Percentiles rank a stretch among this genome's conserved stretches.
These are phyloP conservation scores for Lota lota DNA, from an alignment of 2,113 vertebrate species.

Conservation along the genomic window DNA sequence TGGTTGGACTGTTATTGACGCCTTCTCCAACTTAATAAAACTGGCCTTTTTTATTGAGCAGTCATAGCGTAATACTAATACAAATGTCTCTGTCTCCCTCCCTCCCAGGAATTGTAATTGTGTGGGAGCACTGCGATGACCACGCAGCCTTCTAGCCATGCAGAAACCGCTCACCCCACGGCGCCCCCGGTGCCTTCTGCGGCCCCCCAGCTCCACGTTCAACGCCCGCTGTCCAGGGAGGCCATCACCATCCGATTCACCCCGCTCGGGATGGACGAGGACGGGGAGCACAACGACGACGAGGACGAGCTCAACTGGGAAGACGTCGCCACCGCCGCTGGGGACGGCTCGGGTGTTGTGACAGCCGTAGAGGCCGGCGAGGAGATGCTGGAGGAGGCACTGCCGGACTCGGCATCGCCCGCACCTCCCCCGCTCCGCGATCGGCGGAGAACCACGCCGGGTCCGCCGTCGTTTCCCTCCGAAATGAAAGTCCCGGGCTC, in stretches of 20 bases:
- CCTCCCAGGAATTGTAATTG: slow-evolving; percentile 71
- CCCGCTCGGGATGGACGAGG: slow-evolving; percentile 90
- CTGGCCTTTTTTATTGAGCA: no score
- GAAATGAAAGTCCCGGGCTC: slow-evolving; percentile 75
- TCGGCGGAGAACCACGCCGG: slow-evolving; percentile 39
- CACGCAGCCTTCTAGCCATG: slow-evolving; percentile 87
- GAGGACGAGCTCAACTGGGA: slow-evolving; percentile 79
- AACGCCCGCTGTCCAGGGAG: slow-evolving; percentile 85
- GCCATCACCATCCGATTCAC: slow-evolving; percentile 95
- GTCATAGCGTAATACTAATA: no score
- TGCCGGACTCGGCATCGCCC: slow-evolving; percentile 61
- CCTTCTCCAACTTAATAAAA: no score
- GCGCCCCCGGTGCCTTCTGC: slow-evolving; percentile 69
- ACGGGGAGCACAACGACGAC: slow-evolving; percentile 80
- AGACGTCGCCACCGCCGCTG: slow-evolving; percentile 55
- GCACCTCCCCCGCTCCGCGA: slow-evolving; percentile 37
- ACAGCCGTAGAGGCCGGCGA: slow-evolving; percentile 90
- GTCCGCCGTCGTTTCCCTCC: slow-evolving; percentile 54
- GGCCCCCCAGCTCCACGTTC: slow-evolving; percentile 87
- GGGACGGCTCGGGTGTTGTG: slow-evolving; percentile 82
- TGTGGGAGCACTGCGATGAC: slow-evolving; percentile 88
- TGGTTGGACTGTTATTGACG: no score
- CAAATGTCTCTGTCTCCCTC: background rate
- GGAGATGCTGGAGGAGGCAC: slow-evolving; percentile 81
- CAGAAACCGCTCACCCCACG: slow-evolving; percentile 72